Percentiles rank a stretch among this genome's conserved stretches.
Conservation (phyloP, 2,888 invertebrate species). For the Ichneumon xanthorius region DNA sequence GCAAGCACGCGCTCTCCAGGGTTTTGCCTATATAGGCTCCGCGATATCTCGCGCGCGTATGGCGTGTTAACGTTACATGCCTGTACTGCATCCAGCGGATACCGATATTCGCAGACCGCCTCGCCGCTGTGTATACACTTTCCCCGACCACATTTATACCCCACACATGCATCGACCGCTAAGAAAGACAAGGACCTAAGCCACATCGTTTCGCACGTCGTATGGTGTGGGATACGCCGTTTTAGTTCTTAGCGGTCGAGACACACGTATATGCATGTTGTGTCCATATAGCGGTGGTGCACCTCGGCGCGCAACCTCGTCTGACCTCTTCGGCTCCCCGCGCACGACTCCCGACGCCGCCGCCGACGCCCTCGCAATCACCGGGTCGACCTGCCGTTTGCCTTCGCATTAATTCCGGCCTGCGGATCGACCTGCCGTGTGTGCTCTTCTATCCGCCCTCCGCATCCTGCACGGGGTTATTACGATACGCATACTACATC, state of each 20-base stretch:
- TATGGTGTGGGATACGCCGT: background rate
- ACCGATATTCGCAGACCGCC: constrained; percentile 36
- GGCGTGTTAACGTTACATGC: constrained; percentile 40
- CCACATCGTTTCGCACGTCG: background rate
- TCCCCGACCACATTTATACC: background rate
- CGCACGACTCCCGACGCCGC: constrained; percentile 62
- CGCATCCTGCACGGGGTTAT: constrained; percentile 41
- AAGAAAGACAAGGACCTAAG: background rate
- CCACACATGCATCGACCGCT: background rate
- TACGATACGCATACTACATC: constrained; percentile 29
- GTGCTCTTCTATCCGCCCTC: constrained; percentile 46
- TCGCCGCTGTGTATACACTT: constrained; percentile 16
- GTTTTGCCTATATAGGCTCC: constrained; percentile 16
- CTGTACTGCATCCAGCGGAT: constrained; percentile 30
- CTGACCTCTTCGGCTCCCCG: constrained; percentile 75
- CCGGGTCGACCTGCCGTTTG: constrained; percentile 70
- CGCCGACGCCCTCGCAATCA: constrained; percentile 72
- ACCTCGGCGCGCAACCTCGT: constrained; percentile 76
- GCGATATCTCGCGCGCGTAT: constrained; percentile 57
- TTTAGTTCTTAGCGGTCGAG: background rate
- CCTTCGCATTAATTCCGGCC: constrained; percentile 69
- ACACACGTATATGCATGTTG: background rate
- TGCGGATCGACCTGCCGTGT: constrained; percentile 67
- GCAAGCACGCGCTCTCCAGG: constrained; percentile 78
- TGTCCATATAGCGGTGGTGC: constrained; percentile 37